Evolutionary conservation across 2,888 invertebrate species (phyloP).

Genomic region (Gymnoscelis rufifasciata): DNA sequence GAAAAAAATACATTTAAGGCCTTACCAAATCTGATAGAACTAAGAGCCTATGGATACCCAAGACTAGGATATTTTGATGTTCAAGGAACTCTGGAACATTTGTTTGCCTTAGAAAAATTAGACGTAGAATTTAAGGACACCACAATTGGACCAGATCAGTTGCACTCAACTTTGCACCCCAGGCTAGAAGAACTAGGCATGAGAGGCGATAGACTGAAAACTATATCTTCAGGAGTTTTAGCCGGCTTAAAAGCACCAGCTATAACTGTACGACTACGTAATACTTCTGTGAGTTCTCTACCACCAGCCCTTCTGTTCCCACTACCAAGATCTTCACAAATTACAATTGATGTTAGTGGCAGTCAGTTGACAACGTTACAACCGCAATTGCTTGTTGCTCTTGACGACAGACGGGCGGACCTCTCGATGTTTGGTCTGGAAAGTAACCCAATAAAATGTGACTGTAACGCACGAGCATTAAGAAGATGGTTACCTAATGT

Average conservation of each 20-base stretch:
- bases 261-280: slow-evolving; percentile 85
- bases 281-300: slow-evolving; percentile 87
- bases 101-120: slow-evolving; percentile 85
- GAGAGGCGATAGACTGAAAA: slow-evolving; percentile 85
- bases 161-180: slow-evolving; percentile 88
- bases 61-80: slow-evolving; percentile 90
- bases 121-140: slow-evolving; percentile 93
- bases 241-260: slow-evolving; percentile 88
- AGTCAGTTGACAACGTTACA: slow-evolving; percentile 87
- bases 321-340: slow-evolving; percentile 89
- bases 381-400: slow-evolving; percentile 86
- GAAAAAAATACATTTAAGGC: slow-evolving; percentile 89
- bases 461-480: slow-evolving; percentile 89
- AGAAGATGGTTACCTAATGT: slow-evolving; percentile 86
- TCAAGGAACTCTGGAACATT: slow-evolving; percentile 88
- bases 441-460: slow-evolving; percentile 90
- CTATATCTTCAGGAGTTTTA: slow-evolving; percentile 89
- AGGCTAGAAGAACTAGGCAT: slow-evolving; percentile 86
- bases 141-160: slow-evolving; percentile 88
- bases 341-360: slow-evolving; percentile 87
- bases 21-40: slow-evolving; percentile 82
- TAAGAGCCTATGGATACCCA: slow-evolving; percentile 87
- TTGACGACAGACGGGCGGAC: slow-evolving; percentile 89
- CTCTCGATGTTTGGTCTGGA: slow-evolving; percentile 86
- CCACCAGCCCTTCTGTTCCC: slow-evolving; percentile 92